These are phyloP conservation scores for Drosophila takahashii DNA, from an alignment of 1,140 invertebrate genomes.

Conservation along the genomic window DNA sequence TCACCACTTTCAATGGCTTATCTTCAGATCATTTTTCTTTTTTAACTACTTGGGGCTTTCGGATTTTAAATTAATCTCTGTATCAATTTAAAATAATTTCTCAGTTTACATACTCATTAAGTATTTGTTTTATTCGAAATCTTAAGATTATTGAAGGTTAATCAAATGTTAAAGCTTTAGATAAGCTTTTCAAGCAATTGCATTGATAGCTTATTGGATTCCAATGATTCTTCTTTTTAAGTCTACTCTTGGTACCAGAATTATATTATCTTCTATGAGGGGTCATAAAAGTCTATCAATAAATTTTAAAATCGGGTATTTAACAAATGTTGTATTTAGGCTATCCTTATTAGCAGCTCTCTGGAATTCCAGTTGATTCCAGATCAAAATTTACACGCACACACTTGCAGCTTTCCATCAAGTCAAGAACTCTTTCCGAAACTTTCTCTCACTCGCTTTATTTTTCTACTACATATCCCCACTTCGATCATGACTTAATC, in stretches of 20 bases:
- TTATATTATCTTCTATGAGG: too few relatives aligned
- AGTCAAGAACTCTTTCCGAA: not conserved
- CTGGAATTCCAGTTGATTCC: not conserved
- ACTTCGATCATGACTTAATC: constrained; percentile 5
- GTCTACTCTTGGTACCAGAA: not conserved
- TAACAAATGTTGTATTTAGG: not conserved
- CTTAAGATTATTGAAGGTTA: not conserved
- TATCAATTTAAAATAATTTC: not conserved
- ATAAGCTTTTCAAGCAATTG: not conserved
- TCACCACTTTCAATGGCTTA: not conserved
- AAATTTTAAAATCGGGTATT: not conserved
- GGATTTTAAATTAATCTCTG: too few relatives aligned
- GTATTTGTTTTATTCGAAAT: not conserved
- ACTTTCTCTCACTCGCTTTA: not conserved
- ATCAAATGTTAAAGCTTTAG: not conserved
- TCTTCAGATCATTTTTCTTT: not conserved
- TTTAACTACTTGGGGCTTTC: not conserved
- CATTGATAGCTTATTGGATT: not conserved
- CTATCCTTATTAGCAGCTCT: not conserved
- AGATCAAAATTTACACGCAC: not conserved
- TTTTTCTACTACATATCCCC: not conserved
- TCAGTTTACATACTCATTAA: not conserved
- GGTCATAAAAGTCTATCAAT: not conserved
- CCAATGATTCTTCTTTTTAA: not conserved
- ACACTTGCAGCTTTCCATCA: too few relatives aligned